These are phyloP conservation scores for Tricholauxania praeusta DNA, from an alignment of 2,888 invertebrate species.

Conservation along the genomic window DNA sequence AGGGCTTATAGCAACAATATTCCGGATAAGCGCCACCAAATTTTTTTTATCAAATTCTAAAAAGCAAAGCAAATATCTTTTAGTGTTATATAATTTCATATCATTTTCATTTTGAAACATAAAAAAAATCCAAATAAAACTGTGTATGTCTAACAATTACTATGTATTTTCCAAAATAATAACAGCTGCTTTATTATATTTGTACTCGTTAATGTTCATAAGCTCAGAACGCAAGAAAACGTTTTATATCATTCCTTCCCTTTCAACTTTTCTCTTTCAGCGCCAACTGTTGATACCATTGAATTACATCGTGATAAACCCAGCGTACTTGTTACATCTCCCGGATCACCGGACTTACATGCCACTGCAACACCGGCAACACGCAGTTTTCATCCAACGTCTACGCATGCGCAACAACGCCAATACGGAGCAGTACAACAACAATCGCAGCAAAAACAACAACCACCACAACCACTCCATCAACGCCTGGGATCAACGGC, in stretches of 20 bases:
- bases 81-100: neutral
- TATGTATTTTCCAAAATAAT: neutral
- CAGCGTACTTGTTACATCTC: slow-evolving; percentile 93
- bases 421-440: slow-evolving; percentile 46
- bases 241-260: neutral
- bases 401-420: slow-evolving; percentile 43
- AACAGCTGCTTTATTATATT: neutral
- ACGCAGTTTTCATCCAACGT: slow-evolving; percentile 46
- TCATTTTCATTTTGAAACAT: neutral
- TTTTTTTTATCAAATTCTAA: no score
- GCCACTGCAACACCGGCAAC: slow-evolving; percentile 62
- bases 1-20: no score
- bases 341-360: slow-evolving; percentile 90
- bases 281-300: slow-evolving; percentile 60
- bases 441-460: slow-evolving; percentile 41
- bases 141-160: slow-evolving; percentile 50
- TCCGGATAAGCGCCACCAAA: no score
- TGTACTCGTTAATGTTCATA: neutral
- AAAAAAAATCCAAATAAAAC: neutral
- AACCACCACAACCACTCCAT: slow-evolving; percentile 46
- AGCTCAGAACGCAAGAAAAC: neutral
- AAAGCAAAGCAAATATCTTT: no score
- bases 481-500: slow-evolving; percentile 53
- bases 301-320: slow-evolving; percentile 80
- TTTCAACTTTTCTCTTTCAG: slow-evolving; percentile 43